Percentiles rank a stretch among this genome's conserved stretches.
Evolutionary conservation across 2,888 invertebrate species (phyloP).

Genomic region (Synanthedon formicaeformis): DNA sequence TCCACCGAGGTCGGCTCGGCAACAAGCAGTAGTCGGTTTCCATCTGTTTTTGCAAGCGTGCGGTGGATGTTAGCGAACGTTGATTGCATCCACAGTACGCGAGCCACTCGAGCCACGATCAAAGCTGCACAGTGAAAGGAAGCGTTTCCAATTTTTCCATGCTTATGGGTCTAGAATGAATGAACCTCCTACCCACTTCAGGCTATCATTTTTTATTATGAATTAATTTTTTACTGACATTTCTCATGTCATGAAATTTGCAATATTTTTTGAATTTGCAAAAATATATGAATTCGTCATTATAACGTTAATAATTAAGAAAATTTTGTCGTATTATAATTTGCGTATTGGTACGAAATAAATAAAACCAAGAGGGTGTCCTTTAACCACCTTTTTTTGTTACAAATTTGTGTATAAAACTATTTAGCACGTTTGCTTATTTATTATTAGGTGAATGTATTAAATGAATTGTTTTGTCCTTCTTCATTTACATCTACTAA

Average conservation of each 20-base stretch:
- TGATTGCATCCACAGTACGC: constrained; percentile 28
- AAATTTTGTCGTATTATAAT: no score
- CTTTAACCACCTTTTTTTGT: no score
- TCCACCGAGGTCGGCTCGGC: constrained; percentile 9
- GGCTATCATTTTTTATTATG: neutral
- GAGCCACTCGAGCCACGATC: constrained; percentile 6
- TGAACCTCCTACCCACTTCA: constrained; percentile 13
- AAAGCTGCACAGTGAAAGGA: constrained; percentile 40
- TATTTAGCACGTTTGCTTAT: no score
- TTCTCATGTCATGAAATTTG: neutral
- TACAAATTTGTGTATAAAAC: no score
- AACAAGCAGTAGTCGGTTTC: constrained; percentile 1
- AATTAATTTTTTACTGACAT: neutral
- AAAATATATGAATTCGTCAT: no score
- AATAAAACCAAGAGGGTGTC: no score
- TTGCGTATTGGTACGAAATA: no score
- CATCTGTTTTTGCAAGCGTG: constrained; percentile 5
- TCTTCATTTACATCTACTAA: no score
- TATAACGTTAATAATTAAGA: no score
- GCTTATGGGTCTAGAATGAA: constrained; percentile 24
- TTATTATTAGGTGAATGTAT: no score
- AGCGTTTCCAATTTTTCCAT: constrained; percentile 38
- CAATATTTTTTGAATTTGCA: neutral
- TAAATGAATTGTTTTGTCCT: no score
- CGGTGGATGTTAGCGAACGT: constrained; percentile 23